These are phyloP conservation scores for Trichopria drosophilae DNA, from an alignment of 2,888 invertebrate species.

Conservation along the genomic window DNA sequence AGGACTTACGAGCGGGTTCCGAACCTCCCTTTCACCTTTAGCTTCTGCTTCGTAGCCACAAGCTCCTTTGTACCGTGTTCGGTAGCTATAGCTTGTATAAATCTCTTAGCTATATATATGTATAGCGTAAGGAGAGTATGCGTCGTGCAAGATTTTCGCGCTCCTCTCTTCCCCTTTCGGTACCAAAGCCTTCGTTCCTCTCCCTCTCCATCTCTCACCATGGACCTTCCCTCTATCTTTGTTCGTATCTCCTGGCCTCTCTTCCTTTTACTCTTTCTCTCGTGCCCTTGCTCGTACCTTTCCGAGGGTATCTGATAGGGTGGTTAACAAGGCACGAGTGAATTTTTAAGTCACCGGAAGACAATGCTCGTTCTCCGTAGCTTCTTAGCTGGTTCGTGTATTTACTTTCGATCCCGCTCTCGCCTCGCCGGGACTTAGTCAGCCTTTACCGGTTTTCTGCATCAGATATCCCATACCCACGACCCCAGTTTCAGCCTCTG, in stretches of 20 bases:
- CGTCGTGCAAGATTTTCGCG: slow-evolving; percentile 8
- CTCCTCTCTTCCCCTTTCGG: slow-evolving; percentile 8
- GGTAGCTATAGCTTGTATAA: slow-evolving; percentile 24
- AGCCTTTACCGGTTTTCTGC: slow-evolving; percentile 57
- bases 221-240: too few species aligned
- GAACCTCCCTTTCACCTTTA: slow-evolving; percentile 11
- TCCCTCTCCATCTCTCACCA: slow-evolving; percentile 10
- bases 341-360: slow-evolving; percentile 56
- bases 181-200: slow-evolving; percentile 1
- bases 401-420: slow-evolving; percentile 45
- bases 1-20: slow-evolving; percentile 29
- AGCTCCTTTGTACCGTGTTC: slow-evolving; percentile 13
- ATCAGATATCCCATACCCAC: slow-evolving; percentile 55
- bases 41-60: too few species aligned
- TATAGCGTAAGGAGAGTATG: slow-evolving; percentile 17
- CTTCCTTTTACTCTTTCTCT: slow-evolving; percentile 8
- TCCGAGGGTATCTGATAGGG: slow-evolving; percentile 50
- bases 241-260: too few species aligned
- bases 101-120: slow-evolving; percentile 3
- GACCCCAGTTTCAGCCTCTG: slow-evolving; percentile 43
- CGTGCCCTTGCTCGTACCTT: slow-evolving; percentile 14
- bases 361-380: slow-evolving; percentile 48
- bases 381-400: slow-evolving; percentile 44
- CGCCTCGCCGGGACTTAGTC: slow-evolving; percentile 25
- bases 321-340: slow-evolving; percentile 58